Conservation (phyloP, 2,113 vertebrate species). For the Mohoua ochrocephala region DNA sequence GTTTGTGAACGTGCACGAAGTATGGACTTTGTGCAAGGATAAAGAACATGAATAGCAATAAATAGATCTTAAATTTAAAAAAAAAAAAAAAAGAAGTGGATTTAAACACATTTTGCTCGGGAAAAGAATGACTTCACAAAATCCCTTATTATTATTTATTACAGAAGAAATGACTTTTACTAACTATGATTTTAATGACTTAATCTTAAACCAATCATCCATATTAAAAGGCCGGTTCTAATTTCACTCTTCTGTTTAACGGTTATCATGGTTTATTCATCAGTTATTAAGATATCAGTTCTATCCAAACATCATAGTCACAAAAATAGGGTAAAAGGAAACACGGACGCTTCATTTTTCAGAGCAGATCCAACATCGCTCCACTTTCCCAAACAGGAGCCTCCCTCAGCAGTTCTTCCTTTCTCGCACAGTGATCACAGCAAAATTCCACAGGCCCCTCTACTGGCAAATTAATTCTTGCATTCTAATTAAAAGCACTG, state of each 20-base stretch:
- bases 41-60: neutral
- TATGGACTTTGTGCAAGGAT: neutral
- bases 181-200: conserved; percentile 1
- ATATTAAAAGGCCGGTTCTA: neutral
- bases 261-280: neutral
- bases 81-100: neutral
- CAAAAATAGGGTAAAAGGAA: neutral
- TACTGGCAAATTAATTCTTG: neutral
- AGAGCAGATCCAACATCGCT: neutral
- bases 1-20: neutral
- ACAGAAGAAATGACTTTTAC: neutral
- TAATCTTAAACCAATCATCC: neutral
- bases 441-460: neutral
- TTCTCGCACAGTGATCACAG: neutral
- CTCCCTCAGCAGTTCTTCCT: neutral
- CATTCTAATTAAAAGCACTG: neutral
- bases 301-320: neutral
- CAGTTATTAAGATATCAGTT: neutral
- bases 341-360: neutral
- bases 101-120: conserved; percentile 36
- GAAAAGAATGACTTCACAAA: neutral
- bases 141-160: neutral
- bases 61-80: conserved; percentile 17
- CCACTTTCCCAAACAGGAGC: neutral
- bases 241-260: neutral